phyloP scores from a whole-genome alignment of 2,113 vertebrate species.

The Erythrolamprus reginae region DNA sequence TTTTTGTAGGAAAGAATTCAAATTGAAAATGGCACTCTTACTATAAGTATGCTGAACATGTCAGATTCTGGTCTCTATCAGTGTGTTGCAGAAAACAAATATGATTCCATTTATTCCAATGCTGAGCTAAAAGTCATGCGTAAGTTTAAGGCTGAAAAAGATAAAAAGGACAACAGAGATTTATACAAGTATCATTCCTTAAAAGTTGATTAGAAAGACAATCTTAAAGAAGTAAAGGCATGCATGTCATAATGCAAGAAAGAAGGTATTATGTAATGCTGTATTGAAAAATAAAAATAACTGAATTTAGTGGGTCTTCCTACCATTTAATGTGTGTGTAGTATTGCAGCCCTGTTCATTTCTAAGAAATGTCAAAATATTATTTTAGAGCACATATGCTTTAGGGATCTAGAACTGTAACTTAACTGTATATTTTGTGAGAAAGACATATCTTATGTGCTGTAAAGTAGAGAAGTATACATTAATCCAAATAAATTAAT shows the following conservation, averaged over 20 bases:
- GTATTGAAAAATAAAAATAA: not conserved
- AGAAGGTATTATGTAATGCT: not conserved
- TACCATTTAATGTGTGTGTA: not conserved
- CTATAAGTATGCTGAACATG: slow-evolving; percentile 73
- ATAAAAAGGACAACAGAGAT: not conserved
- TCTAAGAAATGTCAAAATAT: not conserved
- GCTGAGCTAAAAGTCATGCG: slow-evolving; percentile 86
- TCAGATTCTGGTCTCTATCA: slow-evolving; percentile 89
- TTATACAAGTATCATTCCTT: not conserved
- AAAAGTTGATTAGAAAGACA: not conserved
- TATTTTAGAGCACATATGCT: not conserved
- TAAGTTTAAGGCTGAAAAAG: slow-evolving; percentile 63
- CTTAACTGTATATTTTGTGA: not conserved
- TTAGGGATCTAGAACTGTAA: not conserved
- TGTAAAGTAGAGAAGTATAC: not conserved
- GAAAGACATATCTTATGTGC: not conserved
- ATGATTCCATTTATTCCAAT: slow-evolving; percentile 76
- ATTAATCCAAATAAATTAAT: too few relatives aligned
- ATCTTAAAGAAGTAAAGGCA: not conserved
- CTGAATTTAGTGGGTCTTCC: not conserved
- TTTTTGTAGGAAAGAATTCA: slow-evolving; percentile 76
- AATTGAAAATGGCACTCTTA: slow-evolving; percentile 76
- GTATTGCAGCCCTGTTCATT: not conserved
- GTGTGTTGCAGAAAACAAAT: slow-evolving; percentile 82
- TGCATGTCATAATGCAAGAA: not conserved